Evolutionary conservation across 2,888 invertebrate species (phyloP).

Genomic region (Pseudococcus viburni): DNA sequence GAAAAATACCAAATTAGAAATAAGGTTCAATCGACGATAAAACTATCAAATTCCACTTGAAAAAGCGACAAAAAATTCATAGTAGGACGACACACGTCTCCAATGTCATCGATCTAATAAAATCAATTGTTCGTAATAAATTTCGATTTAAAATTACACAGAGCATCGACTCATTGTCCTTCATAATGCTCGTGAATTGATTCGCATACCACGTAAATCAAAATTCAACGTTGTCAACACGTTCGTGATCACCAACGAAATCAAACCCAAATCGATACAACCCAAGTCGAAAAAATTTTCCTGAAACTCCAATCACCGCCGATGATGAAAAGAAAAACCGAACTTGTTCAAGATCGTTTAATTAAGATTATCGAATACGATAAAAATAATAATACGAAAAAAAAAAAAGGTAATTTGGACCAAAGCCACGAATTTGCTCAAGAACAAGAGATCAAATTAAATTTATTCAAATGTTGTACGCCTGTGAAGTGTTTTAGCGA

Average conservation of each 20-base stretch:
- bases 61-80: too few species aligned
- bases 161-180: not conserved
- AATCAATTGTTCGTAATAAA: not conserved
- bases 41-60: too few species aligned
- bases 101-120: not conserved
- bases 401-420: conserved; percentile 43
- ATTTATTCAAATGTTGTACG: conserved; percentile 54
- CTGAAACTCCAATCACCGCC: not conserved
- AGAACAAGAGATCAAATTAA: conserved; percentile 57
- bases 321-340: not conserved
- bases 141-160: not conserved
- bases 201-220: not conserved
- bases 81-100: not conserved
- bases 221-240: too few species aligned
- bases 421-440: not conserved
- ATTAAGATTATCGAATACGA: conserved; percentile 52
- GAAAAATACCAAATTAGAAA: too few species aligned
- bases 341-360: conserved; percentile 32
- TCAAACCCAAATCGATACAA: not conserved
- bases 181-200: not conserved
- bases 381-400: conserved; percentile 21
- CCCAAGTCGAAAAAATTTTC: not conserved
- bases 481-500: conserved; percentile 27
- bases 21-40: too few species aligned
- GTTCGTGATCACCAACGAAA: too few species aligned